Evolutionary conservation across 2,113 vertebrate species (phyloP).

Genomic region (Peromyscus leucopus): DNA sequence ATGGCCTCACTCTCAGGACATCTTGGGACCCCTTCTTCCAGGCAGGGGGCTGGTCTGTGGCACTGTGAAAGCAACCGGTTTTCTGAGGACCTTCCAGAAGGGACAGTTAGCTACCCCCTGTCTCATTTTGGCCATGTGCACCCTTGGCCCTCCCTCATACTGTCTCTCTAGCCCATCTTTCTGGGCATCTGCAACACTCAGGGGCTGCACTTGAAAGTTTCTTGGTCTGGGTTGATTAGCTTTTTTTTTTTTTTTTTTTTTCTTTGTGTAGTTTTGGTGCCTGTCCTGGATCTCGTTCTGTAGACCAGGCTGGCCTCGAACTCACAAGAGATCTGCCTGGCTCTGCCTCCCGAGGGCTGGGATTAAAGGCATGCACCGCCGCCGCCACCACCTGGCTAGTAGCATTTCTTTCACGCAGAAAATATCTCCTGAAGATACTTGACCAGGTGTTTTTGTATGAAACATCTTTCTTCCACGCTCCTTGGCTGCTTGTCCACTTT

Average conservation of each 20-base stretch:
- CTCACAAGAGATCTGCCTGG: too few species aligned
- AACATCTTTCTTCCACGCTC: conserved; percentile 84
- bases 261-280: too few species aligned
- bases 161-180: conserved; percentile 72
- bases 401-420: conserved; percentile 86
- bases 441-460: conserved; percentile 88
- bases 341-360: too few species aligned
- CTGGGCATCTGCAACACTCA: conserved; percentile 70
- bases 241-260: conserved; percentile 69
- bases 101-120: conserved; percentile 30
- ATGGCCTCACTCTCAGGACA: neutral
- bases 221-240: conserved; percentile 66
- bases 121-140: conserved; percentile 81
- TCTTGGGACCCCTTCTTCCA: neutral
- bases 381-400: too few species aligned
- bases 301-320: too few species aligned
- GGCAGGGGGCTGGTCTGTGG: neutral
- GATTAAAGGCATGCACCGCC: too few species aligned
- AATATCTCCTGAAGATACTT: conserved; percentile 88
- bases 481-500: conserved; percentile 80
- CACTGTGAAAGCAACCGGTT: neutral
- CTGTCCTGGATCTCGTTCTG: too few species aligned
- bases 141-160: conserved; percentile 59
- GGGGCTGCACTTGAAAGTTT: conserved; percentile 68
- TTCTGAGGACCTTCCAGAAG: conserved; percentile 59